Evolutionary conservation across 1,140 invertebrate genomes (phyloP).

Genomic region (Eciton burchellii): DNA sequence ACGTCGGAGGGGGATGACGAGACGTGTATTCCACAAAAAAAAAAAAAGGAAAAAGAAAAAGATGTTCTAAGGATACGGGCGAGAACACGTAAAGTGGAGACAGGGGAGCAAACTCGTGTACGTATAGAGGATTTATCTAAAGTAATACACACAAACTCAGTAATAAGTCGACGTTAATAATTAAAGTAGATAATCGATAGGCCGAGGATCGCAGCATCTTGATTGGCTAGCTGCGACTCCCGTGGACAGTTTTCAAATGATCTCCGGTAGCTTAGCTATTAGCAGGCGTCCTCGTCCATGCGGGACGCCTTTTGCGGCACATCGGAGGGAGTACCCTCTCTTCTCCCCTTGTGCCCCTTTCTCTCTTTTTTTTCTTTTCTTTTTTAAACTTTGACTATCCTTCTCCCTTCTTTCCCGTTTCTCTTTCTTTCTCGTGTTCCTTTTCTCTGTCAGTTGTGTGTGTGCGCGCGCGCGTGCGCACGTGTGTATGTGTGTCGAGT

Average conservation of each 20-base stretch:
- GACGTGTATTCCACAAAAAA: conserved; percentile 76
- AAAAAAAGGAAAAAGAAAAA: too few relatives aligned
- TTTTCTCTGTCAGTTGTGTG: conserved; percentile 8
- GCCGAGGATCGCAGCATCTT: conserved; percentile 84
- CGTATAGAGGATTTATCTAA: conserved; percentile 83
- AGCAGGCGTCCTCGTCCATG: conserved; percentile 80
- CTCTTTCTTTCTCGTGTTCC: conserved; percentile 13
- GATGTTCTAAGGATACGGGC: conserved; percentile 59
- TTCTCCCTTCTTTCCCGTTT: conserved; percentile 54
- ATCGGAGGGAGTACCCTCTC: conserved; percentile 75
- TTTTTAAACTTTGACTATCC: conserved; percentile 48
- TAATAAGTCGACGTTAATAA: conserved; percentile 84
- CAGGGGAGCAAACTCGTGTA: conserved; percentile 75
- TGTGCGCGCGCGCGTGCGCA: too few relatives aligned
- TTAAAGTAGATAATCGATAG: conserved; percentile 86
- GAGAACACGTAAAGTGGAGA: conserved; percentile 62
- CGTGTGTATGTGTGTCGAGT: too few relatives aligned
- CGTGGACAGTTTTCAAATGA: conserved; percentile 86
- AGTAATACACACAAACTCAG: conserved; percentile 81
- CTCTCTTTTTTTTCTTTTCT: conserved; percentile 55
- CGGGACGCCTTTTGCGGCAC: conserved; percentile 77
- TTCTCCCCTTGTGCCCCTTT: conserved; percentile 57
- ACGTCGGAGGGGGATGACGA: conserved; percentile 31
- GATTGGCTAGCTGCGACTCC: conserved; percentile 84
- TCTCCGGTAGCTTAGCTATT: conserved; percentile 86